Conservation (phyloP, 2,797 vertebrate genomes). For the Podarcis lilfordi region DNA sequence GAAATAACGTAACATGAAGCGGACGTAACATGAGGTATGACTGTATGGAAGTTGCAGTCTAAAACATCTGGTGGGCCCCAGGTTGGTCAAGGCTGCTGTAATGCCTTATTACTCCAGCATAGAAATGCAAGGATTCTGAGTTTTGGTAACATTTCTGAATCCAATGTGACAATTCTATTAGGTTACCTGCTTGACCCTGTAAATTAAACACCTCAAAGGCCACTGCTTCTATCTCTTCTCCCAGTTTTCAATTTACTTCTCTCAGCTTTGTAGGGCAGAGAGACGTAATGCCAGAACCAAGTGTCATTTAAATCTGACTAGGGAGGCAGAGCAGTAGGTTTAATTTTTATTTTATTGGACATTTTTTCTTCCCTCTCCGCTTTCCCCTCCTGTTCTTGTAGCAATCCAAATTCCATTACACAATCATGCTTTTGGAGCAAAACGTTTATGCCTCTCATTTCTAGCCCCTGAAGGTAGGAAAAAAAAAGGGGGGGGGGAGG, state of each 20-base stretch:
- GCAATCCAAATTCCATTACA: conserved; percentile 2
- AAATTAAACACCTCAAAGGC: conserved; percentile 63
- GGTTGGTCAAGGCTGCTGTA: no score
- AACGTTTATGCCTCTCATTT: background rate
- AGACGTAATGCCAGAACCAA: conserved; percentile 22
- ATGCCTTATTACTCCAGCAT: conserved; percentile 57
- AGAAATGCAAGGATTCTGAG: conserved; percentile 29
- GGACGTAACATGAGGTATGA: no score
- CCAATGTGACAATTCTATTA: conserved; percentile 66
- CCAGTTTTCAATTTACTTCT: conserved; percentile 45
- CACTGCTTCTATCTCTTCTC: conserved; percentile 29
- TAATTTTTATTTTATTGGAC: background rate
- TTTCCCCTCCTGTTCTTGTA: background rate
- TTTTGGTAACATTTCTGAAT: background rate
- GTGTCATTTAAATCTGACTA: conserved; percentile 50
- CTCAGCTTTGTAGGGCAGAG: conserved; percentile 21
- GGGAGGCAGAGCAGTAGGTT: background rate
- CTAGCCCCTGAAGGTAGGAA: background rate
- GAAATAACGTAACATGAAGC: no score
- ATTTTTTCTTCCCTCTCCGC: background rate
- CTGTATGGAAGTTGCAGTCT: no score
- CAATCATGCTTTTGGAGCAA: background rate
- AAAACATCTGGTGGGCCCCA: no score
- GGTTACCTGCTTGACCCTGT: conserved; percentile 66
- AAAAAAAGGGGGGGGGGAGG: background rate